These are phyloP conservation scores for Alcis repandata DNA, from an alignment of 2,888 invertebrate species.

Conservation along the genomic window DNA sequence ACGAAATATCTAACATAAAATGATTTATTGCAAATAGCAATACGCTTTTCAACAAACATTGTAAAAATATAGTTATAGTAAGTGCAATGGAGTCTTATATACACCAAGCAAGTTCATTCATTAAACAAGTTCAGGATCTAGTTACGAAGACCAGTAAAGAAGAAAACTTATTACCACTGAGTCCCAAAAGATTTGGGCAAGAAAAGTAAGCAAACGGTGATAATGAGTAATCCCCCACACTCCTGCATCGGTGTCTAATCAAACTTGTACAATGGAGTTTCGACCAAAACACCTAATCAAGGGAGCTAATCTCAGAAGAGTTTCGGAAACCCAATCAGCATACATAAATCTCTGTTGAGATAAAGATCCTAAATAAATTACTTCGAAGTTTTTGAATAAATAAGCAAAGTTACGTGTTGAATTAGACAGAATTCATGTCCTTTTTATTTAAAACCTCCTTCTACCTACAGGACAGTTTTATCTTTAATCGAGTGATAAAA, in stretches of 20 bases:
- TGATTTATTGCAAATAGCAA: neutral
- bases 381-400: constrained; percentile 50
- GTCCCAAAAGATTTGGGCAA: constrained; percentile 53
- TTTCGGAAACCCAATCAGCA: constrained; percentile 67
- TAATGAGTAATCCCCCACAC: constrained; percentile 62
- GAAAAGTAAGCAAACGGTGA: constrained; percentile 58
- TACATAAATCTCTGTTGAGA: constrained; percentile 65
- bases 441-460: constrained; percentile 8
- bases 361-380: constrained; percentile 55
- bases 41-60: neutral
- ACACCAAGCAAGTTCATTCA: neutral
- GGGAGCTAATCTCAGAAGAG: constrained; percentile 57
- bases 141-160: constrained; percentile 27
- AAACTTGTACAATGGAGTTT: constrained; percentile 74
- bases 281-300: constrained; percentile 69
- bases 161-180: constrained; percentile 42
- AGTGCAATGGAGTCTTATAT: neutral
- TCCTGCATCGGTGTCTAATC: constrained; percentile 73
- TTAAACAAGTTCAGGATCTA: constrained; percentile 16
- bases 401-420: constrained; percentile 24
- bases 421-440: constrained; percentile 4
- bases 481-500: constrained; percentile 18
- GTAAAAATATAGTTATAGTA: neutral
- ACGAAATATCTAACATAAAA: neutral
- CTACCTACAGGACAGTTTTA: constrained; percentile 2